Evolutionary conservation across 2,888 invertebrate genomes (phyloP), one percentile per base, ranked within the genome.

Genomic region (Plutella xylostella): DNA sequence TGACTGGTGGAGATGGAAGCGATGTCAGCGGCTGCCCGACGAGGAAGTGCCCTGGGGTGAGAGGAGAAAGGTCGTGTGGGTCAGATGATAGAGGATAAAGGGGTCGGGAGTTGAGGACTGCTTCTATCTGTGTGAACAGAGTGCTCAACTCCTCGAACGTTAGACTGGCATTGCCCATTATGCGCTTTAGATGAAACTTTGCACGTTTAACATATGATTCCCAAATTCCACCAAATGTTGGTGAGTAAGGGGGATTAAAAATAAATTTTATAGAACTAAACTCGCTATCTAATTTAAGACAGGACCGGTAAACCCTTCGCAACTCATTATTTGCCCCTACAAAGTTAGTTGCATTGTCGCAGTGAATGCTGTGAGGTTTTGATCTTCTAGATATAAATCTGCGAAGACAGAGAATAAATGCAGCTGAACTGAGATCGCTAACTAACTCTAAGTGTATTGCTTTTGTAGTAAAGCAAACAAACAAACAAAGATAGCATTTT

Each of bases 301-400:
- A 42, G 18, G 52, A 38, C 15, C 42, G 35, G 7, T 54, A 30
- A 7, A 52, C 7, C 14, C 42, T 53, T 42, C 49, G 45, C 12
- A 55, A 48, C 22, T 54, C 51, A 46, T 52, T 53, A 18, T 35
- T 48, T 11, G 51, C 55, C 1, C 52, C 51, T 4, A 53, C 50
- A 44, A 50, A 52, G 20, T 53, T 54, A n/a, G 38, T 50, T 7
- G 51, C 55, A 14, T 54, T 54, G 20, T 54, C 54, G 15, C 48
- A 55, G 25, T 17, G 46, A 9, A 55, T 50, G 0, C 18, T 4
- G 35, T 19, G 1, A 6, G 52, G 52, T 38, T 48, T 54, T 5
- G 53, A 52, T 43, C 53, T 42, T 7, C 52, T 33, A n/a, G 51
- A 48, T 17, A 55, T 47, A 35, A 55, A 53, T 39, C 52, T 39